Base-by-base conservation (phyloP, 2,113 vertebrate species). In the Charadrius vociferus region DNA sequence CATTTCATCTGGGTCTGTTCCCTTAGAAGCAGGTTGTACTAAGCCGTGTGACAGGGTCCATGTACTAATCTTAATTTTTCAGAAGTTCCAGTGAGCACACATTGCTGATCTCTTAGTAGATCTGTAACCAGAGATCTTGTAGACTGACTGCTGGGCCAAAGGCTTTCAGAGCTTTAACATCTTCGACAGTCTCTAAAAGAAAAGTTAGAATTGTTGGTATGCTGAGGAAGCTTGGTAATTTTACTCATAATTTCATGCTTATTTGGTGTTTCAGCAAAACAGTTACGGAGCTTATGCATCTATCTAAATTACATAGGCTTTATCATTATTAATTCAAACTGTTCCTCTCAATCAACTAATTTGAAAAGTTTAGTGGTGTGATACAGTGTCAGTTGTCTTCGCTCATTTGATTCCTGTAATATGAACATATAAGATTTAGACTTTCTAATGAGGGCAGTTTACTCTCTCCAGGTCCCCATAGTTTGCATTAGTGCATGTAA, bases 221-320 rank as follows among this genome's bases (percentile, higher is more conserved):
- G 6, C 43, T 55, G 26, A 63, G 65, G 32, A 20, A 9, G 5
- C 14, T 12, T 79, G 50, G 17, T 55, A 4, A 30, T 65, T 74
- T 71, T 29, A 43, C 8, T 47, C 0, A 0, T 53, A 3, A 29
- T 58, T 86, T 50, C 22, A 52, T 2, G 2, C 10, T 71, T 2
- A 1, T 34, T 86, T 71, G 23, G 39, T 53, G 21, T 85, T 85
- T 74, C 56, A 61, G 56, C 17, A 26, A 53, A 86, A 47, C 16
- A 14, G 10, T 36, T 65, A 41, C 1, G 3, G 58, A 92, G 53
- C 11, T 70, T 39, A 6, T 15, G 27, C 4, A 1, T 19, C 1
- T 14, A 10, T 58, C 59, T 87, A 32, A 68, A 29, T 49, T 49
- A 5, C 4, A 3, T 11, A 13, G 16, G 9, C 21, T 71, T 86